A percentile compares a stretch with the other conserved stretches of the same genome.
phyloP scores from a whole-genome alignment of 2,797 vertebrate genomes.

The Dromococcyx pavoninus region DNA sequence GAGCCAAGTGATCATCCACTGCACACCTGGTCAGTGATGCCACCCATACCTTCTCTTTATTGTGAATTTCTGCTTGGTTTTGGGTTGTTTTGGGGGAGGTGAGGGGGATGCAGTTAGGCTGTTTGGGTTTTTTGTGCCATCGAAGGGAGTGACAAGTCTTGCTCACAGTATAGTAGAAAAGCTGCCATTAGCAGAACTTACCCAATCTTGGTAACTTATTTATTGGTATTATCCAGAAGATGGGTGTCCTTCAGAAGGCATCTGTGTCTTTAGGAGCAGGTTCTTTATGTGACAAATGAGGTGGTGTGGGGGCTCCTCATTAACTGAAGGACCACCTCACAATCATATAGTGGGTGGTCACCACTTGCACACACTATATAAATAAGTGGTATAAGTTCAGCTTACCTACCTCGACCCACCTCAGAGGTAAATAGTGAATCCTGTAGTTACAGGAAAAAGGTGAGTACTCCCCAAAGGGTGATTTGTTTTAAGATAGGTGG shows the following conservation, averaged over 20 bases:
- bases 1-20: not conserved
- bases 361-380: not conserved
- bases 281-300: not conserved
- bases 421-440: not conserved
- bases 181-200: not conserved
- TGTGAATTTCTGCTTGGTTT: not conserved
- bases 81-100: accelerated
- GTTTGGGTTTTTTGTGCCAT: not conserved
- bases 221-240: not conserved
- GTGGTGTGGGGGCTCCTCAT: not conserved
- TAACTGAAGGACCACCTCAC: not conserved
- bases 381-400: not conserved
- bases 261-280: not conserved
- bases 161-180: not conserved
- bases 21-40: not conserved
- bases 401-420: not conserved
- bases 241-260: not conserved
- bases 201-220: not conserved
- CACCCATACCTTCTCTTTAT: not conserved
- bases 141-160: not conserved
- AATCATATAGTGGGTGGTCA: not conserved
- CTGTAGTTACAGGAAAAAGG: not conserved
- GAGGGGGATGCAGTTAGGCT: accelerated
- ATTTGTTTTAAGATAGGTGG: not conserved
- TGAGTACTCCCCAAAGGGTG: not conserved